phyloP scores from a whole-genome alignment of 2,113 vertebrate species.

The Phyllostomus hastatus region DNA sequence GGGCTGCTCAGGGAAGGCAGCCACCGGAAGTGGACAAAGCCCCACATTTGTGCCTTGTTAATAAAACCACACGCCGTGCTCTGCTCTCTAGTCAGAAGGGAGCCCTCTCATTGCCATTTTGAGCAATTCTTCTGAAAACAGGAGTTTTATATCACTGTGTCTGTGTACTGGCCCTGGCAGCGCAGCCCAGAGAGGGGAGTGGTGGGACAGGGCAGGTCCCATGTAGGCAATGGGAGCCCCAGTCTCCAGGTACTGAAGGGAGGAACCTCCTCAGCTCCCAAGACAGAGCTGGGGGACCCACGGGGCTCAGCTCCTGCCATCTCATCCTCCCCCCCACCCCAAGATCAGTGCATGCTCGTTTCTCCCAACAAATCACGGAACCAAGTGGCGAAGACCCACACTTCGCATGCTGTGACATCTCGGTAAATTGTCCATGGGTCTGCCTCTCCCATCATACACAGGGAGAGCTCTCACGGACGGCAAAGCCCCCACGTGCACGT shows the following conservation, averaged over 20 bases:
- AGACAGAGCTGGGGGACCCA: neutral
- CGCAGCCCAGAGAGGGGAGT: neutral
- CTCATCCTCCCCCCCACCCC: fast-evolving
- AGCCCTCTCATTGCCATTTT: neutral
- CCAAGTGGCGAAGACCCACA: neutral
- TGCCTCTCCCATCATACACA: neutral
- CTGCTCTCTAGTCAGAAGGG: neutral
- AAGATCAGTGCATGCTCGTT: neutral
- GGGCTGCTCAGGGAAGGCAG: neutral
- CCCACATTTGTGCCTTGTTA: neutral
- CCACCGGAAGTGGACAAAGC: neutral
- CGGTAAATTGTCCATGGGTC: neutral
- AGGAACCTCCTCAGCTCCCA: neutral
- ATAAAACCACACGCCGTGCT: neutral
- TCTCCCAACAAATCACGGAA: neutral
- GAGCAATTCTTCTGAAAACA: neutral
- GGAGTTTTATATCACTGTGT: neutral
- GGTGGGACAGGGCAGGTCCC: no score
- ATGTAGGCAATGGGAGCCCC: neutral
- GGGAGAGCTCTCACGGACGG: neutral
- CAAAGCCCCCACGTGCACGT: fast-evolving
- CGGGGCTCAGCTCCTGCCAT: no score
- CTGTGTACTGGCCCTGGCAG: neutral
- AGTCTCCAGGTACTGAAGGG: neutral
- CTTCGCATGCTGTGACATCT: neutral